Evolutionary conservation across 2,888 invertebrate genomes (phyloP).

Genomic region (Drosophila falleni): DNA sequence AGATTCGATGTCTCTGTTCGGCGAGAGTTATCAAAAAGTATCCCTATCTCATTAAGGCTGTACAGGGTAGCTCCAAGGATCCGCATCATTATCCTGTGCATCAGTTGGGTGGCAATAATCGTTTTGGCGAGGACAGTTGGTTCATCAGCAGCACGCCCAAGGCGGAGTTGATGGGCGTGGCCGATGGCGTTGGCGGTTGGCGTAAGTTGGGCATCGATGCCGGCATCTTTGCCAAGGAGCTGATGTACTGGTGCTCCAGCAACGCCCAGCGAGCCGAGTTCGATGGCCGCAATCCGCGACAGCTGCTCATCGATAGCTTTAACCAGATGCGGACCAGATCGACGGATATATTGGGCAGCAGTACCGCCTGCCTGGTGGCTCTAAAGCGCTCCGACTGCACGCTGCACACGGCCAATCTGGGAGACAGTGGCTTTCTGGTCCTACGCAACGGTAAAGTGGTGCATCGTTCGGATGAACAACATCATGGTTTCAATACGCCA

Average conservation of each 20-base stretch:
- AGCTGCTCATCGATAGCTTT: constrained; percentile 94
- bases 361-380: constrained; percentile 97
- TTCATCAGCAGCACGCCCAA: constrained; percentile 53
- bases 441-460: constrained; percentile 93
- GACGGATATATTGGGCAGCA: constrained; percentile 95
- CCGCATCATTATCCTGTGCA: not conserved
- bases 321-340: constrained; percentile 94
- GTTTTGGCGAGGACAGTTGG: constrained; percentile 71
- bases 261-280: constrained; percentile 94
- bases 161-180: constrained; percentile 89
- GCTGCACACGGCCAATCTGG: constrained; percentile 97
- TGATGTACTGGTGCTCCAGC: constrained; percentile 96
- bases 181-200: constrained; percentile 99
- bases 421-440: constrained; percentile 98
- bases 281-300: constrained; percentile 92
- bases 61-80: constrained; percentile 60
- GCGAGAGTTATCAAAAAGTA: not conserved
- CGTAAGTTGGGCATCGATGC: constrained; percentile 97
- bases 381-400: constrained; percentile 94
- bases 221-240: constrained; percentile 95
- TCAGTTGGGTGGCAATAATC: not conserved
- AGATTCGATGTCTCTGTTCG: constrained; percentile 3
- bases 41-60: constrained; percentile 56
- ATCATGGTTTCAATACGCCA: constrained; percentile 99
- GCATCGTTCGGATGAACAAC: constrained; percentile 96